Conservation (phyloP, 2,797 vertebrate genomes). For the Cichlasoma orientale region DNA sequence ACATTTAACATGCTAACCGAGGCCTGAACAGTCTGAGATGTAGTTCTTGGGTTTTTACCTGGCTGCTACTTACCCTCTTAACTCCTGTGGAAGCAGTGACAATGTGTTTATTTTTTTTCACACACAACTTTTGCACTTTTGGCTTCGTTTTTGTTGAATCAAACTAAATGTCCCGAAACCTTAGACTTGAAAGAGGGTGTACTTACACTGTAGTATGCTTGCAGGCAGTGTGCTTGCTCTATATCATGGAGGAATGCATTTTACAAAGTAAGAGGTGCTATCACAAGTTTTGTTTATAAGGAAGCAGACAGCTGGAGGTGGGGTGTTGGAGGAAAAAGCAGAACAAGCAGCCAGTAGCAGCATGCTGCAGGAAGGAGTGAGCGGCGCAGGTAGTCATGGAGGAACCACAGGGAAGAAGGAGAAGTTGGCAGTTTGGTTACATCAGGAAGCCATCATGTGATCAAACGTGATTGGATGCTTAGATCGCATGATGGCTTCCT, state of each 20-base stretch:
- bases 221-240: background rate
- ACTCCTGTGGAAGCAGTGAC: background rate
- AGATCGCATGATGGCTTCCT: background rate
- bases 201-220: background rate
- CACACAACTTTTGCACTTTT: background rate
- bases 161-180: too few relatives aligned
- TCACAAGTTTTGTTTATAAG: background rate
- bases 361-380: constrained; percentile 17
- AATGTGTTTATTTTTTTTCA: background rate
- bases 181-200: too few relatives aligned
- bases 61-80: background rate
- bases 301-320: constrained; percentile 17
- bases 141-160: too few relatives aligned
- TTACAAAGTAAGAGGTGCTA: background rate
- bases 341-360: constrained; percentile 17
- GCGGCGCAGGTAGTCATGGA: background rate
- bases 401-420: background rate
- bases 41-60: background rate
- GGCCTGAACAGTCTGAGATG: background rate
- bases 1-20: background rate
- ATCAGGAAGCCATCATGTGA: background rate
- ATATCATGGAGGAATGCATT: background rate
- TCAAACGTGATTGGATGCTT: constrained; percentile 7
- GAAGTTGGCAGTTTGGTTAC: background rate
- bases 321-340: background rate